Conservation (phyloP, 2,888 invertebrate genomes). For the Nomada lathburiana region DNA sequence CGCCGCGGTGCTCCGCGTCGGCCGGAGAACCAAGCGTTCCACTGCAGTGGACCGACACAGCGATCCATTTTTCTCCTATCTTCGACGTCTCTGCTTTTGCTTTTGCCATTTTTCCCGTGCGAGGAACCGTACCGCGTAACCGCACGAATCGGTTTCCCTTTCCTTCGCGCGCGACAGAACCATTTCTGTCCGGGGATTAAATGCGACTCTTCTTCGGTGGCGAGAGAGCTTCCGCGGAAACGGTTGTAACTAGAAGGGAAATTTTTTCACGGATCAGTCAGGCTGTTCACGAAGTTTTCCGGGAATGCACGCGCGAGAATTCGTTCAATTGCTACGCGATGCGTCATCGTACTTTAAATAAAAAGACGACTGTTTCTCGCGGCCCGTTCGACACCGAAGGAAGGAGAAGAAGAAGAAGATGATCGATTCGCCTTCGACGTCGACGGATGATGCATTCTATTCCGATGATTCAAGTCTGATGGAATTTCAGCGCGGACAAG, state of each 20-base stretch:
- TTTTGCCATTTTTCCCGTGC: too few species aligned
- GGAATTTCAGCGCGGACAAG: conserved; percentile 45
- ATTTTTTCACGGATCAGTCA: conserved; percentile 21
- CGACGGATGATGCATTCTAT: conserved; percentile 49
- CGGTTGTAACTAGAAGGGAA: too few species aligned
- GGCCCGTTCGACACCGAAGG: neutral
- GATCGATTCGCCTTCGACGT: conserved; percentile 54
- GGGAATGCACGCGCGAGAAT: conserved; percentile 47
- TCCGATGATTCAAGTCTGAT: conserved; percentile 55
- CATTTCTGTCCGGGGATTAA: neutral
- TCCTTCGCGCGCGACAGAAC: neutral
- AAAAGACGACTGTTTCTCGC: conserved; percentile 36
- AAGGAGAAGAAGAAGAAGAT: conserved; percentile 29
- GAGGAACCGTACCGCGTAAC: too few species aligned
- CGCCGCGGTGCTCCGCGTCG: neutral
- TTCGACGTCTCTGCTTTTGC: neutral
- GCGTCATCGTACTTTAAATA: conserved; percentile 57
- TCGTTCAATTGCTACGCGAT: conserved; percentile 17
- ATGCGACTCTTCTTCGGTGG: neutral
- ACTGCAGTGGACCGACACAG: neutral
- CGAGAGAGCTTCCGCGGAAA: neutral
- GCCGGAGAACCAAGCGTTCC: neutral
- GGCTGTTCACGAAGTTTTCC: conserved; percentile 28
- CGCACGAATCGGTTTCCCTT: neutral
- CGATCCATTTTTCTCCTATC: neutral